Conservation (phyloP, 2,888 invertebrate genomes). For the Dynastes tityus region DNA sequence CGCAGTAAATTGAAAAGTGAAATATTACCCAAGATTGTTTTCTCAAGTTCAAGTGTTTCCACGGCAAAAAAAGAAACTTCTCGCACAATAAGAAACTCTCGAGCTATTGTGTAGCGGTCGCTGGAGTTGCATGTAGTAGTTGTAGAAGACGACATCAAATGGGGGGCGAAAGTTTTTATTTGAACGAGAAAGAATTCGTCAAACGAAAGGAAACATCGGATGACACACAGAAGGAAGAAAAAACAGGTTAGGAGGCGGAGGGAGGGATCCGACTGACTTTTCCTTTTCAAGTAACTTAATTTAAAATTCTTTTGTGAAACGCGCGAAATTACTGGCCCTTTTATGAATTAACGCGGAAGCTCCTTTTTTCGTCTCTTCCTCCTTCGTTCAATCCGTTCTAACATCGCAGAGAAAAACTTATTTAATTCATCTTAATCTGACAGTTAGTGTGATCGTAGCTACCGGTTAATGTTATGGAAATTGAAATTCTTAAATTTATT, state of each 20-base stretch:
- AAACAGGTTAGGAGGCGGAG: neutral
- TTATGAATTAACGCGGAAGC: constrained; percentile 27
- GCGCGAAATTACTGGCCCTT: constrained; percentile 18
- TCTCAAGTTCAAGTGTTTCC: constrained; percentile 39
- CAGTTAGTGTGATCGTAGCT: constrained; percentile 17
- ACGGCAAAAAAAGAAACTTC: constrained; percentile 29
- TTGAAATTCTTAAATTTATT: constrained; percentile 24
- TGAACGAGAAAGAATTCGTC: constrained; percentile 21
- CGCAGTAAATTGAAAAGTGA: constrained; percentile 43
- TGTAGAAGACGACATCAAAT: constrained; percentile 12
- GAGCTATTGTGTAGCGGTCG: constrained; percentile 22
- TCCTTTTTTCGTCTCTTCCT: neutral
- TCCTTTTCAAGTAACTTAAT: constrained; percentile 11
- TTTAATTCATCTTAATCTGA: constrained; percentile 32
- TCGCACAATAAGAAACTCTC: constrained; percentile 35
- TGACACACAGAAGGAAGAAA: neutral
- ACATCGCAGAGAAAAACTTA: constrained; percentile 10
- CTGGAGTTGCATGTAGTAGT: neutral
- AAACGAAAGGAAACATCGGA: constrained; percentile 23
- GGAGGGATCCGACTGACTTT: neutral
- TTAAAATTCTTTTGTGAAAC: constrained; percentile 21
- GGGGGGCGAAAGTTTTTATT: constrained; percentile 35
- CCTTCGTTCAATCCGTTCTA: neutral
- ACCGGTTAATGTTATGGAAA: constrained; percentile 28
- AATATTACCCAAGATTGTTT: constrained; percentile 42